Conservation (phyloP, 2,888 invertebrate species). For the Drepanosiphum platanoidis region DNA sequence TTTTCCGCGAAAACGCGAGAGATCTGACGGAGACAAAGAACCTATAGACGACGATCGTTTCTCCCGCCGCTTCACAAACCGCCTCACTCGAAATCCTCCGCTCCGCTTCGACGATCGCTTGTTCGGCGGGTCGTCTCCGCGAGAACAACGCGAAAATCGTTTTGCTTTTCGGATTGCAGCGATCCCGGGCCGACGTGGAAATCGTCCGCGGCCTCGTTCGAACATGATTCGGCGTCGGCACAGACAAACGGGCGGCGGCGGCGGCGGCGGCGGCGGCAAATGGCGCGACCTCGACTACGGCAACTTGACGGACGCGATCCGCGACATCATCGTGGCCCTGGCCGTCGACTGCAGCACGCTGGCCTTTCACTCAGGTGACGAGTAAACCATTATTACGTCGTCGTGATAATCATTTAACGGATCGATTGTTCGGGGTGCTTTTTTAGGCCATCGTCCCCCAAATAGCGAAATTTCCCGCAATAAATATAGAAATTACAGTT, state of each 20-base stretch:
- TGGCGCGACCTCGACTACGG: conserved; percentile 56
- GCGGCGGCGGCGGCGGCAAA: background rate
- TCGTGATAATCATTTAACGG: background rate
- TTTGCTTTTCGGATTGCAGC: background rate
- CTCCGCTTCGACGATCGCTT: too few species aligned
- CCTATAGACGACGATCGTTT: too few species aligned
- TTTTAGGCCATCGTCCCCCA: too few species aligned
- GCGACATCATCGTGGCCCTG: conserved; percentile 56
- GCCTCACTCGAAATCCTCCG: too few species aligned
- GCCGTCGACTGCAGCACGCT: conserved; percentile 51
- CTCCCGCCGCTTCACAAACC: too few species aligned
- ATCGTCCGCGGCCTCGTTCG: background rate
- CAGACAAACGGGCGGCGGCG: background rate
- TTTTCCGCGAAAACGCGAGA: too few species aligned
- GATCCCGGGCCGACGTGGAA: background rate
- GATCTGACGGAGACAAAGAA: too few species aligned
- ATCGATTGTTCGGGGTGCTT: too few species aligned
- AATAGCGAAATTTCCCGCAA: too few species aligned
- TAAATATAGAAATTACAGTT: too few species aligned
- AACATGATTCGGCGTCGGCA: background rate
- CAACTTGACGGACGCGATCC: conserved; percentile 54
- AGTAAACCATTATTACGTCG: background rate
- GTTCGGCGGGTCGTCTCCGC: background rate
- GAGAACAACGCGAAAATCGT: background rate
- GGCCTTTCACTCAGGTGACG: conserved; percentile 37